Evolutionary conservation across 2,888 invertebrate species (phyloP), one percentile per base, ranked within the genome.

Genomic region (Margaritifera margaritifera): DNA sequence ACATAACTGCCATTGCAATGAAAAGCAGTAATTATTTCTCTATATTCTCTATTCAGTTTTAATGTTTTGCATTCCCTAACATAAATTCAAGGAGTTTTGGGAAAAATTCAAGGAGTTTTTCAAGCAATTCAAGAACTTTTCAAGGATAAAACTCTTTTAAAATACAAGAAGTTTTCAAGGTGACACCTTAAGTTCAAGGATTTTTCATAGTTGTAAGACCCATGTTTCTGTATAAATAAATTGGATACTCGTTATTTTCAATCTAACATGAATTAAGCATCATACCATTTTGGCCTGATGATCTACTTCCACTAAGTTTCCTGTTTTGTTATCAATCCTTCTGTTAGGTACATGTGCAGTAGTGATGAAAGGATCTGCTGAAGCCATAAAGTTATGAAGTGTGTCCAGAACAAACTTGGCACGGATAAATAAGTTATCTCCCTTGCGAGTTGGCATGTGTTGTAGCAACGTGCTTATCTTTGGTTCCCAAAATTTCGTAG

Each of bases 351-450:
- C 83, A 75, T 90, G 88, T 2, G 72, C 78, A 8, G 77, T 71
- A 4, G 80, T 80, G 42, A 89, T 82, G 51, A 66, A 52, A 19
- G 55, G 54, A 72, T 88, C 88, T 53, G 83, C 83, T 15, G 89
- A 89, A 18, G 84, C 75, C 55, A 87, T 72, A 77, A 83, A 90
- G 22, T 65, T 80, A 63, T 84, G 82, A 25, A 89, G 64, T 1
- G 88, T 87, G n/a, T 84, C 79, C 60, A 84, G 61, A 18, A 87
- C 86, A 74, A 85, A 82, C 74, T 87, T 86, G 51, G 86, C 84
- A 54, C 85, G 81, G 8, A 86, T 72, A 71, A 75, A 88, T 60
- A 84, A 67, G 67, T 82, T 86, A 54, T 81, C 78, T 61, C 86
- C 86, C 74, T 87, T 86, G 22, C 80, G 71, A 5, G 72, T 52